Base-by-base conservation (phyloP, 2,888 invertebrate species). In the Metopia argyrocephala region DNA sequence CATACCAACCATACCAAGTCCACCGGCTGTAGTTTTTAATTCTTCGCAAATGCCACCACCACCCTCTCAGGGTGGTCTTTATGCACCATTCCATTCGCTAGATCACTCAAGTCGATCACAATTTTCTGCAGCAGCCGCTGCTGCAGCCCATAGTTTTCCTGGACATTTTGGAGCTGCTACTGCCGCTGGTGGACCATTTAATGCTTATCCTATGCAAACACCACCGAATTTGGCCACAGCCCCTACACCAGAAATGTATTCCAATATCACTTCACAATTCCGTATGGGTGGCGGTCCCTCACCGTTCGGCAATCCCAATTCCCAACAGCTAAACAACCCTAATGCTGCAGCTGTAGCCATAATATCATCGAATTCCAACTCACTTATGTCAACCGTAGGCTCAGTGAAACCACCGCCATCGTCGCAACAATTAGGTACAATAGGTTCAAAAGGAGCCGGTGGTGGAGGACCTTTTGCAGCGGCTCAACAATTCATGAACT, bases 381-480 rank as follows among this genome's bases (percentile, higher is more conserved):
- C 95, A 45, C 92, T 97, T 85, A 97, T 97, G 96, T 96, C 96
- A 5, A 95, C 95, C 12, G 96, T 96, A 66, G 97, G 96, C 87
- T 94, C 95, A 7, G 94, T 94, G 82, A 95, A 95, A 90, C 94
- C 83, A 95, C 96, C 86, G 88, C 95, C 95, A 15, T 94, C 95
- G 46, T 93, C 94, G 81, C 96, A 96, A 90, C 94, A 94, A 86
- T 95, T 96, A 85, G 96, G 96, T 83, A 96, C 96, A 76, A 96
- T 96, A 85, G 96, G 96, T 57, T 90, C 91, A 9, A 91, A 91
- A 78, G 86, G 86, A 20, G 87, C 84, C 1, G 88, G 86, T 9
- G 87, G 85, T 0, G 89, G 87, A 12, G 86, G 86, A 21, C 85
- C 86, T 5, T 84, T 84, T 79, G 86, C 89, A 0, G 86, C 87